Base-by-base conservation (phyloP, 2,797 vertebrate genomes). In the Leucoraja ocellata region DNA sequence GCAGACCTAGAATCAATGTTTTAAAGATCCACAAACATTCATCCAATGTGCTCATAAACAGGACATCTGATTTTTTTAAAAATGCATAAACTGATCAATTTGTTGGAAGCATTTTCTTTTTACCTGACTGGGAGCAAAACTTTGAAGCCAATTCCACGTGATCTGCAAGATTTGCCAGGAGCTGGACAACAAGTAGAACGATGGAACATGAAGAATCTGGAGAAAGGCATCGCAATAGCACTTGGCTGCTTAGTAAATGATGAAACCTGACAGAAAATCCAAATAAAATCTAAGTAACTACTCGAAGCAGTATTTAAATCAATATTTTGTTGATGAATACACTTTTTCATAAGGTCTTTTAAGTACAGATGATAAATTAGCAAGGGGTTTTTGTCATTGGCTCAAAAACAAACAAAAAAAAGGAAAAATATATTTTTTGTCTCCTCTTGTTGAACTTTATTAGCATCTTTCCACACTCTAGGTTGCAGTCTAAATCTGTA, bases 71-170 rank as follows among this genome's bases (percentile, higher is more conserved):
- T 18, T 14, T 1, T 0, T 36, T 28, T 32, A 4, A 8, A 65
- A 86, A 18, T 14, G 58, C 83, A 63, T 63, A n/a, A 86, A 86
- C 25, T 32, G 63, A 36, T 68, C 25, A 61, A 58, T 6, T 21
- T 3, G 0, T 21, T 36, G 21, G 68, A 46, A 88, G 1, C n/a
- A 88, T 2, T 68, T 92, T 54, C 9, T 4, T 84, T 94, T 95
- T 94, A 97, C 97, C 97, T 39, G 96, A 96, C 61, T 63, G 94
- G 77, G 96, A 96, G 93, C 97, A 98, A 93, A 99, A 95, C 10
- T 96, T 97, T 93, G 93, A 93, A 1, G 95, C 95, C 76, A 98
- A 93, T 0, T 83, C n/a, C 36, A 95, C 93, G 1, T 97, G 97
- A 94, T 97, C 97, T 1, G 95, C 95, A 90, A 98, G 94, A 0